Percentiles rank a stretch among this genome's conserved stretches.
These are phyloP conservation scores for Stenurella melanura DNA, from an alignment of 2,888 invertebrate species.

Conservation along the genomic window DNA sequence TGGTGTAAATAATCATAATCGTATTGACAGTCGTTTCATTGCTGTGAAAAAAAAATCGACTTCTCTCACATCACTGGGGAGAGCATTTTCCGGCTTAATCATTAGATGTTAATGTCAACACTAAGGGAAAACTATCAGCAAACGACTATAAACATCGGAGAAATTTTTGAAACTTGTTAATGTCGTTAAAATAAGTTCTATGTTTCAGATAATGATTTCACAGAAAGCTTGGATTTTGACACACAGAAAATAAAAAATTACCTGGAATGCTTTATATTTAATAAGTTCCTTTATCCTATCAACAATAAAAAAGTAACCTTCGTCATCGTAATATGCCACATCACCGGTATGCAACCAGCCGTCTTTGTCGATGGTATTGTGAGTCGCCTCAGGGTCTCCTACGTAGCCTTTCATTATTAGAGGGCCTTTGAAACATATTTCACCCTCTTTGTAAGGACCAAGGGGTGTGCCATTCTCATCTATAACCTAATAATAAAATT, in stretches of 20 bases:
- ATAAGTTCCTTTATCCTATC: constrained; percentile 94
- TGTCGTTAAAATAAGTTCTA: no score
- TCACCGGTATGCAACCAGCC: constrained; percentile 91
- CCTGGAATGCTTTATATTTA: constrained; percentile 92
- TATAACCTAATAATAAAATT: constrained; percentile 70
- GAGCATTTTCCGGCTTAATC: no score
- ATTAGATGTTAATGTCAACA: no score
- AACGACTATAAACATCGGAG: no score
- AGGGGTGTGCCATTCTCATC: constrained; percentile 80
- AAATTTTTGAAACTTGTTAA: no score
- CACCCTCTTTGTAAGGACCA: constrained; percentile 83
- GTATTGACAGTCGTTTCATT: no score
- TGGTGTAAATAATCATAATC: no score
- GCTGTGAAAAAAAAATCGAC: no score
- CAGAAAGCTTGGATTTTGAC: no score
- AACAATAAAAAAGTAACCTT: constrained; percentile 88
- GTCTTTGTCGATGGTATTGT: constrained; percentile 81
- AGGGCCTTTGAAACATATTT: constrained; percentile 89
- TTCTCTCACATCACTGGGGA: no score
- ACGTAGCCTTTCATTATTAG: constrained; percentile 85
- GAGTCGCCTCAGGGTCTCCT: constrained; percentile 81
- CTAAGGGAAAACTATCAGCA: no score
- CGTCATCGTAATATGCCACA: constrained; percentile 87
- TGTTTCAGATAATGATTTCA: no score
- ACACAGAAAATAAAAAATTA: constrained; percentile 64